phyloP scores from a whole-genome alignment of 1,140 invertebrate genomes.

The Drosophila biarmipes region DNA sequence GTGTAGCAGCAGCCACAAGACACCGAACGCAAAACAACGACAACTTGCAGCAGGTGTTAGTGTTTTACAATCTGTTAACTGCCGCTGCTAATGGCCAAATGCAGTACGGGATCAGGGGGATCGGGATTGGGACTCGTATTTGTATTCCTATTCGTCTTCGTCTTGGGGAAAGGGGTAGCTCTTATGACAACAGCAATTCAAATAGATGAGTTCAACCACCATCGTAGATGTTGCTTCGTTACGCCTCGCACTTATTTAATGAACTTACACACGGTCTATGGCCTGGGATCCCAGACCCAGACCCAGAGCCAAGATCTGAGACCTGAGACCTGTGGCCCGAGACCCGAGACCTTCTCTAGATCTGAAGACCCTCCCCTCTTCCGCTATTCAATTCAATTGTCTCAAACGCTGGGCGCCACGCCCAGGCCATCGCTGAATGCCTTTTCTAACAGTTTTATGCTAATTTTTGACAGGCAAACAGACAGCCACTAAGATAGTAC shows the following conservation, averaged over 20 bases:
- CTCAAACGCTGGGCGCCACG: slow-evolving; percentile 33
- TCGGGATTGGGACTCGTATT: background rate
- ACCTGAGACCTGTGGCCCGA: background rate
- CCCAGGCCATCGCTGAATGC: slow-evolving; percentile 20
- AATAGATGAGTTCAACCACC: slow-evolving; percentile 33
- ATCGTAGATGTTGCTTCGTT: slow-evolving; percentile 33
- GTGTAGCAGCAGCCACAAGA: slow-evolving; percentile 26
- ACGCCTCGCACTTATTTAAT: slow-evolving; percentile 55
- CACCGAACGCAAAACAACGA: slow-evolving; percentile 21
- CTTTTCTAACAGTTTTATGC: slow-evolving; percentile 76
- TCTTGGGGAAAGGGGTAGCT: background rate
- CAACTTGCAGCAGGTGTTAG: slow-evolving; percentile 71
- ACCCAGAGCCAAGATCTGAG: background rate
- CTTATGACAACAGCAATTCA: slow-evolving; percentile 42
- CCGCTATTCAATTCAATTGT: slow-evolving; percentile 45
- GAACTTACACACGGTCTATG: slow-evolving; percentile 34
- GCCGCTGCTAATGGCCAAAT: slow-evolving; percentile 66
- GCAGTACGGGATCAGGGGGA: slow-evolving; percentile 3
- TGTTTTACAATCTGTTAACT: slow-evolving; percentile 80
- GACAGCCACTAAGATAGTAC: slow-evolving; percentile 30
- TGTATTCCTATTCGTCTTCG: too few species aligned
- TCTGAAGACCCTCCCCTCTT: slow-evolving; percentile 11
- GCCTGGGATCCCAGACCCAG: background rate
- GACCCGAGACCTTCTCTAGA: slow-evolving; percentile 6
- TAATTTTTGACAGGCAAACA: slow-evolving; percentile 59